These are phyloP conservation scores for Schizaphis graminum DNA, from an alignment of 2,888 invertebrate genomes.

Conservation along the genomic window DNA sequence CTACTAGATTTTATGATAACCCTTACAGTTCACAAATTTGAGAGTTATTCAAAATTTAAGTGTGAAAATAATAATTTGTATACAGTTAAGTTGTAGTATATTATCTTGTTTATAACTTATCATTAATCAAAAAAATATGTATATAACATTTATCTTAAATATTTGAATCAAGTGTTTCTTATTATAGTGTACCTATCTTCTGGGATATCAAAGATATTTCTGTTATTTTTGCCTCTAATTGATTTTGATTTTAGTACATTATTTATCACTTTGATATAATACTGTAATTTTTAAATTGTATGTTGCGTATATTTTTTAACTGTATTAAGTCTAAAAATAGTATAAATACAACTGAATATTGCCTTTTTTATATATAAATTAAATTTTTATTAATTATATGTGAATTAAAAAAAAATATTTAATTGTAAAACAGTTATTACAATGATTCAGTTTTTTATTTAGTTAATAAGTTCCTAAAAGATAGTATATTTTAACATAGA, in stretches of 20 bases:
- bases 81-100: neutral
- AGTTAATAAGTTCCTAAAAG: slow-evolving; percentile 9
- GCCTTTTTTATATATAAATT: neutral
- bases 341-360: neutral
- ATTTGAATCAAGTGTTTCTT: neutral
- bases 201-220: neutral
- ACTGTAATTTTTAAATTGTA: neutral
- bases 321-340: neutral
- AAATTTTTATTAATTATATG: neutral
- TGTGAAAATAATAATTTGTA: neutral
- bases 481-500: slow-evolving; percentile 7
- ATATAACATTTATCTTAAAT: neutral
- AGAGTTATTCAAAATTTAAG: neutral
- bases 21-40: slow-evolving; percentile 8
- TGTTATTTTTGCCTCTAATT: neutral
- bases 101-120: neutral
- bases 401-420: neutral
- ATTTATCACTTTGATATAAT: neutral
- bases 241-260: neutral
- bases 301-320: neutral
- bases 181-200: neutral
- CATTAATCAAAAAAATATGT: neutral
- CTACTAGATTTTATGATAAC: slow-evolving; percentile 49
- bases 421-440: neutral
- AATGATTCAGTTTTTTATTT: slow-evolving; percentile 17